Base-by-base conservation (phyloP, 2,888 invertebrate genomes). In the Lagria hirta region DNA sequence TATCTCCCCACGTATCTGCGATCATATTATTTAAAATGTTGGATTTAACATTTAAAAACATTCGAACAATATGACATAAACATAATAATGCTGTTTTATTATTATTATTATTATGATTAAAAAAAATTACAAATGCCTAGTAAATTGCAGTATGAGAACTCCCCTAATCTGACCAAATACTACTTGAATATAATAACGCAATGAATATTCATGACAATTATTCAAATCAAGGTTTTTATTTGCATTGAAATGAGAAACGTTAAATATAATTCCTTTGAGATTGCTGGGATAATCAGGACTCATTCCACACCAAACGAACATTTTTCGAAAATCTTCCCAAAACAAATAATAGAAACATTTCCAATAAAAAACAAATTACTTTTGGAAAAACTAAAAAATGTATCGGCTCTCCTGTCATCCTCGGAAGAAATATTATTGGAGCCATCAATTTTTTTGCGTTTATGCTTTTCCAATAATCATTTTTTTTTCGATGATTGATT, bases 191-290 rank as follows among this genome's bases (percentile, higher is more conserved):
- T 42, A 48, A 48, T 43, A 37, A 27, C 26, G 37, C 43, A 28
- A 48, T 48, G 47, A 48, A 48, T 48, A 48, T 48, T 48, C 43
- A 48, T 29, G 32, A 24, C 33, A 33, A 38, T 48, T 48, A 48
- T 48, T 48, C 47, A 43, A 48, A 48, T 48, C n/a, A 22, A 18
- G 42, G 23, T 33, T 48, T 47, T 48, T 48, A 48, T 48, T 43
- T 48, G 38, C 43, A 48, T 48, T 28, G 41, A 43, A 43, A 48
- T 48, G 43, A 43, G 37, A 33, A 14, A 24, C 30, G 33, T 37
- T 47, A 34, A 41, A 45, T 41, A 28, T 33, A 43, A 46, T 42
- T 20, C 46, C 42, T 46, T 36, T 34, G 45, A 40, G 35, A 41
- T 13, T 41, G 20, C 20, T 24, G 6, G 37, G 28, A 32, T 30